Evolutionary conservation across 2,888 invertebrate species (phyloP).

Genomic region (Neria commutata): DNA sequence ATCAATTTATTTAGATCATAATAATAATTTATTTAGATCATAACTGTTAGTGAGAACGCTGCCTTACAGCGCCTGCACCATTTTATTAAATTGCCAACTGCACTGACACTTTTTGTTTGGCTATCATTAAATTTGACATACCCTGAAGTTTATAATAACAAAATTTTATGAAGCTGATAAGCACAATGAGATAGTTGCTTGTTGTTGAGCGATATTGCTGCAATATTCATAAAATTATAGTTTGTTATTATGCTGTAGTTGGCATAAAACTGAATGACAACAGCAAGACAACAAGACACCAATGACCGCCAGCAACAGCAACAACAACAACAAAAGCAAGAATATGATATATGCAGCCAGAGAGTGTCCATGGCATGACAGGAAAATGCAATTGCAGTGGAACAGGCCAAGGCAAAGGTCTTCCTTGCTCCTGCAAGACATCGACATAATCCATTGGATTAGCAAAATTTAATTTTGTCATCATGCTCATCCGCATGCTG

Average conservation of each 20-base stretch:
- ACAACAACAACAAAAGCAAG: constrained; percentile 5
- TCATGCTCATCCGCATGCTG: constrained; percentile 2
- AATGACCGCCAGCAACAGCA: constrained; percentile 6
- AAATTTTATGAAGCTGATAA: background rate
- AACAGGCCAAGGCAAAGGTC: background rate
- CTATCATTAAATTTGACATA: background rate
- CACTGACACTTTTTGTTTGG: background rate
- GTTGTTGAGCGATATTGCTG: constrained; percentile 9
- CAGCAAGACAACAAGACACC: constrained; percentile 13
- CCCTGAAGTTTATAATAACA: background rate
- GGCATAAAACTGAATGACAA: no score
- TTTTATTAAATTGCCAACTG: background rate
- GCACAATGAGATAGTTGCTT: background rate
- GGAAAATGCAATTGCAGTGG: background rate
- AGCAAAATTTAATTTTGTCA: constrained; percentile 17
- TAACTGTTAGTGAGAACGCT: no score
- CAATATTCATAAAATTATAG: constrained; percentile 28
- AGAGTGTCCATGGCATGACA: no score
- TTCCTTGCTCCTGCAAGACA: background rate
- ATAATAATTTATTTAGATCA: no score
- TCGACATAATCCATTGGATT: background rate
- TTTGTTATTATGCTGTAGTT: constrained; percentile 27
- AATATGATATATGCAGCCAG: no score
- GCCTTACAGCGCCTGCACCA: no score
- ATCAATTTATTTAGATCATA: no score